Base-by-base conservation (phyloP, 2,888 invertebrate species). In the Pseudolycoriella hygida region DNA sequence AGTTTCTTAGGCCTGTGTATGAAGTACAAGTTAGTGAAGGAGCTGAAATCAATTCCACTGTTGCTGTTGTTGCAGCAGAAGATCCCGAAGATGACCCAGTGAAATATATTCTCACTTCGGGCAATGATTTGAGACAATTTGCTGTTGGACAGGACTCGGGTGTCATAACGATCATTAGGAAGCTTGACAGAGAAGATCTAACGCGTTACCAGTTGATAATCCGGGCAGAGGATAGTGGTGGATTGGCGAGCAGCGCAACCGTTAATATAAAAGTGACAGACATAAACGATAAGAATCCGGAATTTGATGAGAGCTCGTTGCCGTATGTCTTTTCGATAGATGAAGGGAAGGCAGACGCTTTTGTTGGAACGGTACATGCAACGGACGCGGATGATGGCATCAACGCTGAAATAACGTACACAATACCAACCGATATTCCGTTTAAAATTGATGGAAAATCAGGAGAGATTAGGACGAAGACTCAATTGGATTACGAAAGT, bases 201-300 rank as follows among this genome's bases (percentile, higher is more conserved):
- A 87, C 86, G 2, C 71, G 85, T 54, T 90, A 90, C 61, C 84
- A 86, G 60, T 61, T 90, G 71, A 85, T 86, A 57, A 76, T 92
- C 43, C 80, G 76, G 67, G 89, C 89, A 0, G 87, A 87, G 62
- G 90, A 90, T 58, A 78, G 81, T 18, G 88, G 87, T 2, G 84
- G 81, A 40, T 62, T 89, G 32, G 76, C 80, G 0, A 84, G 80
- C 54, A 85, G 82, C 2, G 81, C 86, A 0, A 86, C 84, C 0
- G 83, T 90, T 0, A 87, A 88, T 55, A 83, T 92, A 46, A 82
- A 81, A 58, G 85, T 92, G 2, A 86, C 87, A 0, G 92, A 92
- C 55, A 86, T 89, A 49, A 90, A 90, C 58, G 90, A 92, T 57
- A 87, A 89, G 56, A 89, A 88, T 60, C 90, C 90, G 0, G 84